Evolutionary conservation across 2,797 vertebrate genomes (phyloP).

Genomic region (Helostoma temminkii): DNA sequence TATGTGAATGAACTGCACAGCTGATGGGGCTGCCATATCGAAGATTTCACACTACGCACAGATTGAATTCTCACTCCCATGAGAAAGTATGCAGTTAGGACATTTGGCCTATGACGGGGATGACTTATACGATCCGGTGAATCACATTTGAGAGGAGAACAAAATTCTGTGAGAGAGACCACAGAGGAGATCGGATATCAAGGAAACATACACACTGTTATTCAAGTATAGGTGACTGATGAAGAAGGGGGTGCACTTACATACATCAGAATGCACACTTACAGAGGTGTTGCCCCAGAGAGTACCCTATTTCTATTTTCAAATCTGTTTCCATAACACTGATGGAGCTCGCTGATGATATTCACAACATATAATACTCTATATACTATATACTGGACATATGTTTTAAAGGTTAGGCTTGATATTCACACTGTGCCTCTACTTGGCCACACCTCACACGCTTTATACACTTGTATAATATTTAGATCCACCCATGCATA

Average conservation of each 20-base stretch:
- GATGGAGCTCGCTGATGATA: background rate
- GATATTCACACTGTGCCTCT: background rate
- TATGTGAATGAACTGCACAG: slow-evolving; percentile 84
- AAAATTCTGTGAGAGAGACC: slow-evolving; percentile 38
- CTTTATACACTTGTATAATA: background rate
- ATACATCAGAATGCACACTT: slow-evolving; percentile 31
- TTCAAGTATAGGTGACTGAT: slow-evolving; percentile 47
- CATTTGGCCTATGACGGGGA: slow-evolving; percentile 62
- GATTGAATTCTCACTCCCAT: slow-evolving; percentile 74
- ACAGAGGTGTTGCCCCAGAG: background rate
- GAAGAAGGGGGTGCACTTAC: slow-evolving; percentile 1
- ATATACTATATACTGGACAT: background rate
- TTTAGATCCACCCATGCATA: background rate
- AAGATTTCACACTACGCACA: slow-evolving; percentile 77
- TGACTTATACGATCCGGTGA: slow-evolving; percentile 68
- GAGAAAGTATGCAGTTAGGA: slow-evolving; percentile 75
- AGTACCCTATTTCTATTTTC: slow-evolving; percentile 9
- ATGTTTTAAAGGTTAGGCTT: background rate
- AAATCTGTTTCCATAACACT: slow-evolving; percentile 1
- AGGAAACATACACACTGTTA: slow-evolving; percentile 36
- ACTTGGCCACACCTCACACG: background rate
- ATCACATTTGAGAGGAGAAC: slow-evolving; percentile 58
- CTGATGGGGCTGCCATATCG: slow-evolving; percentile 77
- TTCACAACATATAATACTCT: background rate
- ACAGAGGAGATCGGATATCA: slow-evolving; percentile 54